Evolutionary conservation across 2,888 invertebrate genomes (phyloP), one percentile per base, ranked within the genome.

Genomic region (Leptinotarsa rubiginosa): DNA sequence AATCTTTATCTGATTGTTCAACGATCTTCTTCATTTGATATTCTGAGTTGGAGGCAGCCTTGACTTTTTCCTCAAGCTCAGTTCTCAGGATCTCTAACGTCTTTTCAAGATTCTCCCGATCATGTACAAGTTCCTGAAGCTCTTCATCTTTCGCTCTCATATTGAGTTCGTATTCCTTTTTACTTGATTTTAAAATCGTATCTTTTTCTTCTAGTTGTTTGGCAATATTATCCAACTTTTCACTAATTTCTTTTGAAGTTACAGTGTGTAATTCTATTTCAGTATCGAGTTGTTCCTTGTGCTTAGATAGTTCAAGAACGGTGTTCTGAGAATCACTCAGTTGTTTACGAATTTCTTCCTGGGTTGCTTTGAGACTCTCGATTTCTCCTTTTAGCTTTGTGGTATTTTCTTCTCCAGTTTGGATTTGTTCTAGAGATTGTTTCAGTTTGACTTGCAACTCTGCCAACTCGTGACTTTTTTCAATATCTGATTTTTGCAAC

Each of bases 381-480:
- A 81, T 54, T 69, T 80, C 76, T 22, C 80, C 71, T 20, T 52
- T 78, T 25, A 81, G 52, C 49, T 78, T 76, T 22, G 22, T 15
- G 50, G 68, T 59, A 22, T 49, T 74, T 72, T 81, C 77, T 64
- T 70, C 69, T 13, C 67, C 49, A 47, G 70, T 74, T 65, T 74
- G 75, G 72, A 77, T 80, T 65, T 82, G 73, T 65, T 80, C 75
- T 76, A 76, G 49, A 56, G 69, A 41, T 47, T 47, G 50, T 4
- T 74, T 73, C 41, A 77, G 56, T 69, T 77, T 75, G 1, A 69
- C 65, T n/a, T 93, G 92, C 89, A 90, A 83, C 92, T 92, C 75
- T 75, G 89, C 87, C 71, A 92, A 83, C 77, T 92, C 91, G 4
- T 87, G 87, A 80, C 90, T 89, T 85, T 92, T 81, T 64, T 83